A percentile compares a stretch with the other conserved stretches of the same genome.
Conservation (phyloP, 2,888 invertebrate genomes). For the Heteropelma amictum region DNA sequence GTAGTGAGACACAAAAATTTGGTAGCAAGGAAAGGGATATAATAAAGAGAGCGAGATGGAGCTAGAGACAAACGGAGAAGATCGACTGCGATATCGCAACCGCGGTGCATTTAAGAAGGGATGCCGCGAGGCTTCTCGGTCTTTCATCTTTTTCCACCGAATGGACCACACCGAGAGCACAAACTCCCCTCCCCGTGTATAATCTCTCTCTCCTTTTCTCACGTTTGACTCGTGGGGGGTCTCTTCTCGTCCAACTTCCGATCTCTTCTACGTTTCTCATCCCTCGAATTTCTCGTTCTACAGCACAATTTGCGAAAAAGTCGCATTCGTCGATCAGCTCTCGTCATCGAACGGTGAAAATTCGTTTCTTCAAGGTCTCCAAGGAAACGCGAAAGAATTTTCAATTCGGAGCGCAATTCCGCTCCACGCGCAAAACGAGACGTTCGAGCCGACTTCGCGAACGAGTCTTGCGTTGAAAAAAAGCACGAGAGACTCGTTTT, state of each 20-base stretch:
- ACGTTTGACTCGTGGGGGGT: constrained; percentile 71
- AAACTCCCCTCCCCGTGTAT: constrained; percentile 3
- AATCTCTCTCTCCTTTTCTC: not conserved
- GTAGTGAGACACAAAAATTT: constrained; percentile 10
- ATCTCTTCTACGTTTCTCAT: constrained; percentile 62
- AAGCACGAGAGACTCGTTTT: constrained; percentile 1
- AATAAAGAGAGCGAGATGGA: constrained; percentile 40
- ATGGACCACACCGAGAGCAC: constrained; percentile 74
- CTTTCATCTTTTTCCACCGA: constrained; percentile 30
- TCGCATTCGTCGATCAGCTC: too few relatives aligned
- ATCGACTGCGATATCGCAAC: constrained; percentile 35
- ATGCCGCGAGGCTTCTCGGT: constrained; percentile 71
- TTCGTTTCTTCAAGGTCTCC: too few relatives aligned
- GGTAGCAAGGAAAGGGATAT: constrained; percentile 4
- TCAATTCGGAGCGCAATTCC: too few relatives aligned
- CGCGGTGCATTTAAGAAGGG: constrained; percentile 66
- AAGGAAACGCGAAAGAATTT: too few relatives aligned
- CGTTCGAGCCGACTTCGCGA: too few relatives aligned
- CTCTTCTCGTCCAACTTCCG: constrained; percentile 62
- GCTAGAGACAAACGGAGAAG: constrained; percentile 42
- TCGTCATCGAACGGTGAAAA: too few relatives aligned
- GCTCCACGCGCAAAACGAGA: too few relatives aligned
- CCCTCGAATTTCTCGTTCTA: constrained; percentile 45
- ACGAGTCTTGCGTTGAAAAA: too few relatives aligned
- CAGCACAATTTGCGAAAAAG: not conserved